Evolutionary conservation across 2,113 vertebrate genomes (phyloP), one percentile per base, ranked within the genome.

Genomic region (Oophaga pumilio): DNA sequence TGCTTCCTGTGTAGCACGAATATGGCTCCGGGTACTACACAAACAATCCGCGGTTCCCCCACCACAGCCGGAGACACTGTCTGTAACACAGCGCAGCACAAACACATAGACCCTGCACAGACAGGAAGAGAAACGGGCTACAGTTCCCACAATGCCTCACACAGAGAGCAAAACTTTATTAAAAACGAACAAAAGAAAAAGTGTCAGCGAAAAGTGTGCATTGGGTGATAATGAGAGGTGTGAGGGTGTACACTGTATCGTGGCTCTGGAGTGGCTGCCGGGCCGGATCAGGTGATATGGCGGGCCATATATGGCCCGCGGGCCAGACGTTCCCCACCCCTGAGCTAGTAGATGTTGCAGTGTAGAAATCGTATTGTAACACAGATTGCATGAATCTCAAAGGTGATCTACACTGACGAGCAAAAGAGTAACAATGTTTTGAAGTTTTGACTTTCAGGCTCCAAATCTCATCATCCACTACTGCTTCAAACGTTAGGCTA

Each of bases 121-220:
- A 14, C 79, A 82, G 79, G 79, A 82, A 82, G 59, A 0, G 5
- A 7, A 8, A 12, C 5, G 33, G 49, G 64, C 79, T 64, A 82
- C 79, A 82, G 3, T 3, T 20, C 79, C 79, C 79, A 82, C 60
- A 66, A n/a, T 82, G 18, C 79, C n/a, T 82, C 5, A 49, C 59
- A 12, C 9, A 7, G 11, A 11, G 33, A 82, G n/a, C 33, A 43
- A 64, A 82, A 82, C 79, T 82, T 82, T 82, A 82, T 82, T 82
- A 59, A 64, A 1, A 28, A 11, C 26, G 6, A 77, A 52, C 76
- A 53, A 53, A 8, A 1, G 1, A n/a, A n/a, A 26, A 24, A 26
- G 12, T n/a, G 2, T 11, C 22, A 24, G 8, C 62, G 2, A 8
- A 2, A 66, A 66, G 9, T 66, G 66, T 68, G 64, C 12, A 24